These are phyloP conservation scores for Megathymus violae DNA, from an alignment of 1,140 invertebrate species.

Conservation along the genomic window DNA sequence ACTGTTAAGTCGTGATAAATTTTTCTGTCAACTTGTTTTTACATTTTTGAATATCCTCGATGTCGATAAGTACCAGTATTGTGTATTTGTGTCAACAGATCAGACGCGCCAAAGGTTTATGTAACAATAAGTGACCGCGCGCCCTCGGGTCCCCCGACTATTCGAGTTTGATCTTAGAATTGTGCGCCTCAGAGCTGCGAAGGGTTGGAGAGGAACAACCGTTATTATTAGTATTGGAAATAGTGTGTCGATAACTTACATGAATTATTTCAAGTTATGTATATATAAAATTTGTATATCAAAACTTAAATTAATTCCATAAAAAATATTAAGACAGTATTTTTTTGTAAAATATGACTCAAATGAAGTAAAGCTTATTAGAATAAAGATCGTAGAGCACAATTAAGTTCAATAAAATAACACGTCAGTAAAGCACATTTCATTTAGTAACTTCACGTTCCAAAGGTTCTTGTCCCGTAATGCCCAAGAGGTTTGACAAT, in stretches of 20 bases:
- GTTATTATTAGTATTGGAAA: no score
- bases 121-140: constrained; percentile 57
- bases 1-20: no score
- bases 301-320: no score
- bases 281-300: no score
- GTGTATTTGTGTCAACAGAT: constrained; percentile 21
- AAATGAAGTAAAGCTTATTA: no score
- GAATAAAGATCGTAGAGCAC: no score
- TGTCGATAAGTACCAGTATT: constrained; percentile 18
- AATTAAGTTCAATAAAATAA: background rate
- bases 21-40: no score
- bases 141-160: constrained; percentile 42
- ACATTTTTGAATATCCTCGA: background rate
- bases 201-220: no score
- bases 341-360: no score
- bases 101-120: constrained; percentile 30
- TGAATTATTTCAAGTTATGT: no score
- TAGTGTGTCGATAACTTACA: no score
- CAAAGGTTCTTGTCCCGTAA: constrained; percentile 50
- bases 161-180: constrained; percentile 49
- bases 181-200: constrained; percentile 25
- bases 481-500: constrained; percentile 75
- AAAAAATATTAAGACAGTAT: no score
- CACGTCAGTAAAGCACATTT: constrained; percentile 8
- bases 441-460: constrained; percentile 38